Conservation (phyloP, 2,797 vertebrate species). For the Tragelaphus eurycerus region DNA sequence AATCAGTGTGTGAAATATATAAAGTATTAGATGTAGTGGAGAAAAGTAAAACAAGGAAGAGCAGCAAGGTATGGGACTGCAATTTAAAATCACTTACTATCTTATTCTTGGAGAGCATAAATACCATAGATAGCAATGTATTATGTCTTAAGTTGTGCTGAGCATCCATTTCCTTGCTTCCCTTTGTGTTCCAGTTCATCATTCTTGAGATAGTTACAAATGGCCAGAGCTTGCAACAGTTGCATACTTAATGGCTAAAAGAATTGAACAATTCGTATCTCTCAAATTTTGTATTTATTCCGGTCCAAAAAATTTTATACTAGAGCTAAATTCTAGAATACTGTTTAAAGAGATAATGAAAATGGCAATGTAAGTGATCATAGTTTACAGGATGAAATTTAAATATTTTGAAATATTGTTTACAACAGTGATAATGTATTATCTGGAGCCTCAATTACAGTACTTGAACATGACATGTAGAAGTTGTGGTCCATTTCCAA, state of each 20-base stretch:
- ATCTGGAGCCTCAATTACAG: not conserved
- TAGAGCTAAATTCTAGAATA: not conserved
- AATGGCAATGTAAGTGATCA: not conserved
- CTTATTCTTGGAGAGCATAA: not conserved
- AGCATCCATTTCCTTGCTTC: not conserved
- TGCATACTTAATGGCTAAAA: not conserved
- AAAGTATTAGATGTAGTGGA: not conserved
- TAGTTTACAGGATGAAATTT: slow-evolving; percentile 1
- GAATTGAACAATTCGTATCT: not conserved
- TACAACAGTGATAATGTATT: not conserved
- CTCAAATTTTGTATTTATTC: not conserved
- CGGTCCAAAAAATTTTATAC: not conserved
- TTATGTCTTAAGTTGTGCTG: not conserved
- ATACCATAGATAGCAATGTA: not conserved
- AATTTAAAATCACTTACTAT: not conserved
- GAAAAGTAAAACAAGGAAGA: not conserved
- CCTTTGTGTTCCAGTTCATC: not conserved
- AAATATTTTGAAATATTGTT: not conserved
- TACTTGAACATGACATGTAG: not conserved
- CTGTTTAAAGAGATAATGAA: not conserved
- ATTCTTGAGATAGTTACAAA: not conserved
- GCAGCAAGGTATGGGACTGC: too few relatives aligned
- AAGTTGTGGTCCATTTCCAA: not conserved
- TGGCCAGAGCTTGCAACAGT: not conserved
- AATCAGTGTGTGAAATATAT: not conserved